Percentiles rank a stretch among this genome's conserved stretches.
phyloP scores from a whole-genome alignment of 2,113 vertebrate genomes.

The Aix galericulata region DNA sequence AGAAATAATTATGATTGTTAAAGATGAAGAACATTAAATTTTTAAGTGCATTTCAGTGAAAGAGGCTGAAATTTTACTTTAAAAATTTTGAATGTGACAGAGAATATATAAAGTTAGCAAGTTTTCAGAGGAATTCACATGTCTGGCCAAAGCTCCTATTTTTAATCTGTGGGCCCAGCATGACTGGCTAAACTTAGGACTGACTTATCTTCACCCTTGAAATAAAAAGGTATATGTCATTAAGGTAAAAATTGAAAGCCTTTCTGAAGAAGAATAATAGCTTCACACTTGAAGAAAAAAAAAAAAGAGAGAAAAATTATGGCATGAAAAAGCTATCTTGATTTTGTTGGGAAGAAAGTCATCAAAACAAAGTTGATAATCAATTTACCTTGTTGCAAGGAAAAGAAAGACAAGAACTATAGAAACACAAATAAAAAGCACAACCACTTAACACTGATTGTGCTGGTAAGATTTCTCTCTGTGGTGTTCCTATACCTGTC shows the following conservation, averaged over 20 bases:
- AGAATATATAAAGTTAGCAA: neutral
- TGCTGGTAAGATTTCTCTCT: neutral
- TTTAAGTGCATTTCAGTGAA: neutral
- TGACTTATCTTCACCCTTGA: conserved; percentile 37
- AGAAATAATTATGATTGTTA: neutral
- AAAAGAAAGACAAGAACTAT: neutral
- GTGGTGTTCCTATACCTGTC: neutral
- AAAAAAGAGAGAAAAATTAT: neutral
- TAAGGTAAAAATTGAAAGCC: conserved; percentile 10
- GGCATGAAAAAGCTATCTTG: neutral
- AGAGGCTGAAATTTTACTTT: neutral
- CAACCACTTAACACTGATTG: neutral
- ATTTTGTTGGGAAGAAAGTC: neutral
- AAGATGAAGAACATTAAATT: neutral
- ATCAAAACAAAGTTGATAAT: neutral
- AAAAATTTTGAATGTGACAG: neutral
- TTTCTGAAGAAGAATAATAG: neutral
- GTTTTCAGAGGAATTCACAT: conserved; percentile 24
- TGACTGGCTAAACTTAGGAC: conserved; percentile 34
- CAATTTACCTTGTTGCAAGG: neutral
- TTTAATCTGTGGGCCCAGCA: neutral
- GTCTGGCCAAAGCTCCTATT: conserved; percentile 12
- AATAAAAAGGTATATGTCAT: conserved; percentile 5
- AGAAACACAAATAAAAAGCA: conserved; percentile 2
- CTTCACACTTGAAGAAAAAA: neutral